Evolutionary conservation across 2,797 vertebrate species (phyloP).

Genomic region (Chloroceryle inda): DNA sequence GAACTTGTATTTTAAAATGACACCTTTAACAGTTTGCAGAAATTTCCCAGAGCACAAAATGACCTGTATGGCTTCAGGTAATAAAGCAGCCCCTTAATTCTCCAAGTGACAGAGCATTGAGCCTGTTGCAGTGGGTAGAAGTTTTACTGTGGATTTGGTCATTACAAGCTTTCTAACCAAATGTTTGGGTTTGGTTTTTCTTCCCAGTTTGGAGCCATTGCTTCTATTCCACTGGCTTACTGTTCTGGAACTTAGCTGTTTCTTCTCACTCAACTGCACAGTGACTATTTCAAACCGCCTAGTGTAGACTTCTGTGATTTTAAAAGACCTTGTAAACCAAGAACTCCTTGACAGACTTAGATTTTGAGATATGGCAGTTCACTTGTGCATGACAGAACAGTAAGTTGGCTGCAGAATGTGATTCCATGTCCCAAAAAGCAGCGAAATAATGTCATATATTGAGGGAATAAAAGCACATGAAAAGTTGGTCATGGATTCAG

Average conservation of each 20-base stretch:
- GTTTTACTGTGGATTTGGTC: not conserved
- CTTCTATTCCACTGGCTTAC: not conserved
- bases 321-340: not conserved
- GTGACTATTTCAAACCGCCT: not conserved
- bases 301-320: not conserved
- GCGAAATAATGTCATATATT: accelerated
- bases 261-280: not conserved
- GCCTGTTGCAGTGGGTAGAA: not conserved
- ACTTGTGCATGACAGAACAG: slow-evolving; percentile 80
- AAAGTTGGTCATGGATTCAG: not conserved
- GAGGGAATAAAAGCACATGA: not conserved
- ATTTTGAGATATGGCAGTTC: slow-evolving; percentile 82
- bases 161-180: not conserved
- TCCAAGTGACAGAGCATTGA: not conserved
- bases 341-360: slow-evolving; percentile 74
- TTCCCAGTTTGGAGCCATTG: not conserved
- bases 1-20: not conserved
- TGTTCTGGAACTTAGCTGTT: not conserved
- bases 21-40: not conserved
- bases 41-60: not conserved
- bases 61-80: accelerated
- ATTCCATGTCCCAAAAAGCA: not conserved
- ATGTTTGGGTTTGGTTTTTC: too few species aligned
- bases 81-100: not conserved
- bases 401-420: slow-evolving; percentile 52